phyloP scores from a whole-genome alignment of 1,140 invertebrate genomes.

The Nephotettix cincticeps region DNA sequence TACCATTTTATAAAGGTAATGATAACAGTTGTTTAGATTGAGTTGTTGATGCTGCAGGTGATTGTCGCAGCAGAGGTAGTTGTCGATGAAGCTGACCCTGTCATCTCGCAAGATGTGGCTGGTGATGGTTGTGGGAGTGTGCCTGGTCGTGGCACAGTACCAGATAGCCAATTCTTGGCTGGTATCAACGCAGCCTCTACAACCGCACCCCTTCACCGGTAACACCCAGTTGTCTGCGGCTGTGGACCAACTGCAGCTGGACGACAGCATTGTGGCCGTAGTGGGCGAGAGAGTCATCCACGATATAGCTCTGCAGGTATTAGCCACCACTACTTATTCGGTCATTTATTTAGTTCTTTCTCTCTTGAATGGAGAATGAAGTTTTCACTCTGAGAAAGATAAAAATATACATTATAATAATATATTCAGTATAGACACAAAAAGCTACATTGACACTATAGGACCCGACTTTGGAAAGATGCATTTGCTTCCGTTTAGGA shows the following conservation, averaged over 20 bases:
- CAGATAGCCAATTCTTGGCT: conserved; percentile 31
- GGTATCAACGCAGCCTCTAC: neutral
- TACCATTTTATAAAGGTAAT: no score
- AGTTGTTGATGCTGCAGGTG: no score
- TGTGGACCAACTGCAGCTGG: conserved; percentile 19
- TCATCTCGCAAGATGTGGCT: conserved; percentile 29
- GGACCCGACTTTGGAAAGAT: no score
- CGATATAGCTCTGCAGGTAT: conserved; percentile 28
- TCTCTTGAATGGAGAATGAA: no score
- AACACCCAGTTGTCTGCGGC: conserved; percentile 3
- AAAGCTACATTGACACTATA: no score
- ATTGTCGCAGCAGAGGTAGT: neutral
- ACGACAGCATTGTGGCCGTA: conserved; percentile 17
- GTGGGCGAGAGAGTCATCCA: conserved; percentile 27
- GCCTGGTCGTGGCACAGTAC: conserved; percentile 29
- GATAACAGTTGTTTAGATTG: no score
- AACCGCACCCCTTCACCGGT: neutral
- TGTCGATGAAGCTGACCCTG: conserved; percentile 25
- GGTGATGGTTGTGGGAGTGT: conserved; percentile 24
- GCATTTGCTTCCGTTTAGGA: no score
- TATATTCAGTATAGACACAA: no score
- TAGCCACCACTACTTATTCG: no score
- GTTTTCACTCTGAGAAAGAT: no score
- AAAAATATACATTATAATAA: no score
- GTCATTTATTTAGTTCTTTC: no score